Base-by-base conservation (phyloP, 1,140 invertebrate genomes). In the Caenorhabditis remanei region DNA sequence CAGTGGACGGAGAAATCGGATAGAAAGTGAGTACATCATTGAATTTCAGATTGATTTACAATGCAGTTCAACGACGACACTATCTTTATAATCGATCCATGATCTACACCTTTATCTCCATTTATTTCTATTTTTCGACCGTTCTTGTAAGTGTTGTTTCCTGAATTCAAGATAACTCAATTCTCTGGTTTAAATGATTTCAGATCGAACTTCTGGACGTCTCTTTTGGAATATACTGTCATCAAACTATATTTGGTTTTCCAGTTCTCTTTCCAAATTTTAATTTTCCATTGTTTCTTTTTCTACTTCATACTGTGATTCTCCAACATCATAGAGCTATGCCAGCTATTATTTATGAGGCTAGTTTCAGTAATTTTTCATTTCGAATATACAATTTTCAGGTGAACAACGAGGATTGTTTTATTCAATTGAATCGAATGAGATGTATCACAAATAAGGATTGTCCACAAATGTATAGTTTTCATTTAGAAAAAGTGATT, bases 351-450 rank as follows among this genome's bases (percentile, higher is more conserved):
- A 67, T 85, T 48, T 85, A 85, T 63, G 85, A 85, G 43, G 85
- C 79, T 3, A n/a, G 40, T 43, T 41, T 40, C 4, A 40, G 4
- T 14, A 41, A 19, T 65, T 4, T 32, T 40, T 65, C 40, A 13
- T 48, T 1, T 19, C 13, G n/a, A 40, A 41, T 41, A 40, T 8
- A 21, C 61, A n/a, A 7, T 46, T 75, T 75, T 46, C 46, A 79
- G 71, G 71, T 79, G 14, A 79, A 85, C 46, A 53, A 48, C 9
- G 85, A 85, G 53, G 85, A 85, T 40, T 85, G 85, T 21, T 85
- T 85, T 48, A 85, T 85, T 32, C 85, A 85, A 48, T 43, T 85
- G 50, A 58, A 85, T 50, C 21, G 85, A 56, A 85, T 85, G 85
- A 53, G 85, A 53, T 85, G 85, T 50, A 65, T 85, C 24, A 71